A percentile compares a stretch with the other conserved stretches of the same genome.
Evolutionary conservation across 2,797 vertebrate genomes (phyloP).

Genomic region (Muraenolepis orangiensis): DNA sequence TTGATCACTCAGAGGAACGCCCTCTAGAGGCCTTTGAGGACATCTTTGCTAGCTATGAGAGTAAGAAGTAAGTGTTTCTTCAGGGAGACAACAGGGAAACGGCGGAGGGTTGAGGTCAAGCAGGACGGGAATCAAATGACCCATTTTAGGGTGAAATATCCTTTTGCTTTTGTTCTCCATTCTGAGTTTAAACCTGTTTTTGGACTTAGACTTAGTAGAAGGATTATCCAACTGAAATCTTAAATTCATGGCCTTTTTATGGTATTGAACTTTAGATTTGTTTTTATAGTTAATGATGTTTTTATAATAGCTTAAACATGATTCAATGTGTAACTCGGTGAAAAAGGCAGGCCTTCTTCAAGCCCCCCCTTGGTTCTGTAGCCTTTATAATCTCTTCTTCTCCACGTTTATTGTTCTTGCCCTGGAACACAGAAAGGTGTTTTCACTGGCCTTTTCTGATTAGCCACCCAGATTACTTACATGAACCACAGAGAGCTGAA

Average conservation of each 20-base stretch:
- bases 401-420: conserved; percentile 50
- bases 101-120: conserved; percentile 62
- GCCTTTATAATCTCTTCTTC: conserved; percentile 34
- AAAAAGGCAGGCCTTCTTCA: conserved; percentile 7
- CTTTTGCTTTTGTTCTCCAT: conserved; percentile 38
- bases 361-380: conserved; percentile 18
- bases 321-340: background rate
- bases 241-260: background rate
- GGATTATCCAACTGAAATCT: background rate
- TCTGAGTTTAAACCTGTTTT: conserved; percentile 36
- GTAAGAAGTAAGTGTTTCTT: conserved; percentile 97
- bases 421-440: conserved; percentile 45
- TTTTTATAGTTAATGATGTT: background rate
- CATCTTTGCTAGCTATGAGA: conserved; percentile 98
- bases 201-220: background rate
- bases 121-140: conserved; percentile 51
- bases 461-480: conserved; percentile 42
- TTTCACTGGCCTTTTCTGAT: conserved; percentile 44
- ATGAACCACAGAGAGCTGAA: conserved; percentile 31
- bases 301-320: background rate
- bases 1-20: conserved; percentile 97
- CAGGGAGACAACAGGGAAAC: conserved; percentile 39
- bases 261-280: background rate
- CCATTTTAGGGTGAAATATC: conserved; percentile 21
- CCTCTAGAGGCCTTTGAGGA: conserved; percentile 96